Percentiles rank a stretch among this genome's conserved stretches.
Evolutionary conservation across 2,113 vertebrate species (phyloP).

Genomic region (Ia io): DNA sequence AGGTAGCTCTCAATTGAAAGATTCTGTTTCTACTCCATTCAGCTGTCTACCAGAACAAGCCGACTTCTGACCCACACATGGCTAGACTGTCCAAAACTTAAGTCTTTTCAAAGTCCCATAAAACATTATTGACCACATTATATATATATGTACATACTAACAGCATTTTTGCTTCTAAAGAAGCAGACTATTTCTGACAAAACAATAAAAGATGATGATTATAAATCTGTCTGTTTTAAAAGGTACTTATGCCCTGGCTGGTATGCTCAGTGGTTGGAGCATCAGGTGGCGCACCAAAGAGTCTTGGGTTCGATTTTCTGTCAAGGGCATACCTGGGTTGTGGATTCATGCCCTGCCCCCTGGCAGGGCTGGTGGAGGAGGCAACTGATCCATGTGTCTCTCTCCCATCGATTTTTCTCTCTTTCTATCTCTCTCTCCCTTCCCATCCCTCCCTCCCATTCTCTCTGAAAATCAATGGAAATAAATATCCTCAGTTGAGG

Average conservation of each 20-base stretch:
- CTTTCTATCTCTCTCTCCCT: too few species aligned
- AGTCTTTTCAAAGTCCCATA: background rate
- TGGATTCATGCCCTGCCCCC: too few species aligned
- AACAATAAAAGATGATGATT: background rate
- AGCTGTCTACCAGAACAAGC: background rate
- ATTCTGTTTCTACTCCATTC: background rate
- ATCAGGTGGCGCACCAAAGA: too few species aligned
- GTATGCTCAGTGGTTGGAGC: too few species aligned
- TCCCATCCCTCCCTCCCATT: too few species aligned
- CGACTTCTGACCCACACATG: background rate
- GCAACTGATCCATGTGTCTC: too few species aligned
- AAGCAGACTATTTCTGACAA: conserved; percentile 21
- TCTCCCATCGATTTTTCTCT: too few species aligned
- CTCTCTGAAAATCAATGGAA: too few species aligned
- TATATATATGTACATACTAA: background rate
- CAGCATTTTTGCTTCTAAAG: background rate
- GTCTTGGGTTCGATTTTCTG: too few species aligned
- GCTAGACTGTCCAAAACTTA: background rate
- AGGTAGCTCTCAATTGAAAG: background rate
- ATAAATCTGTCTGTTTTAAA: background rate
- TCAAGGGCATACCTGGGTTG: too few species aligned
- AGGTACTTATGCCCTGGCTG: background rate
- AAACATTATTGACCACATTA: background rate
- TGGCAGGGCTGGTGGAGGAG: too few species aligned
- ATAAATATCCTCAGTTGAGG: too few species aligned